A percentile compares a stretch with the other conserved stretches of the same genome.
Evolutionary conservation across 2,113 vertebrate genomes (phyloP).

Genomic region (Cavia aperea): DNA sequence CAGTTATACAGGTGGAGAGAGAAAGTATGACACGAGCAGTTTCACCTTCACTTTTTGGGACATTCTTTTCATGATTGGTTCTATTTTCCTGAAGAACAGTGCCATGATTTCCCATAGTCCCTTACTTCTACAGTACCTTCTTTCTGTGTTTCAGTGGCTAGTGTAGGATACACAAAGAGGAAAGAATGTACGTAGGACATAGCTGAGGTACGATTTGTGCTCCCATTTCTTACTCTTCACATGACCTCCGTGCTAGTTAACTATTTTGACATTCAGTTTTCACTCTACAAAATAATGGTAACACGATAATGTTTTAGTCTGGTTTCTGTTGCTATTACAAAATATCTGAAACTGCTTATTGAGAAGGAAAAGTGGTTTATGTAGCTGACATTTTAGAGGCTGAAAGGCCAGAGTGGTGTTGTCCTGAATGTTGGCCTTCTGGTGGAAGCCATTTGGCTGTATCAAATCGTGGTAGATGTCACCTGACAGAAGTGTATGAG

Average conservation of each 20-base stretch:
- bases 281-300: not conserved
- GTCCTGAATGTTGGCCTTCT: not conserved
- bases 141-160: not conserved
- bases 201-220: not conserved
- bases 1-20: not conserved
- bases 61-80: not conserved
- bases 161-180: fast-evolving
- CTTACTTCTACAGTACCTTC: not conserved
- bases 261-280: not conserved
- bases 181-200: not conserved
- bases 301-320: not conserved
- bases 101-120: not conserved
- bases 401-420: not conserved
- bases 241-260: not conserved
- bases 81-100: not conserved
- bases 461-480: not conserved
- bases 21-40: not conserved
- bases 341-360: not conserved
- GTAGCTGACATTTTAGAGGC: not conserved
- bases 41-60: not conserved
- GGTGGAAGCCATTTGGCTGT: not conserved
- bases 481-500: not conserved
- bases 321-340: not conserved
- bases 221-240: not conserved
- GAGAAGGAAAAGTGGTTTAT: not conserved